Conservation (phyloP, 2,113 vertebrate species). For the Glaucomys volans region DNA sequence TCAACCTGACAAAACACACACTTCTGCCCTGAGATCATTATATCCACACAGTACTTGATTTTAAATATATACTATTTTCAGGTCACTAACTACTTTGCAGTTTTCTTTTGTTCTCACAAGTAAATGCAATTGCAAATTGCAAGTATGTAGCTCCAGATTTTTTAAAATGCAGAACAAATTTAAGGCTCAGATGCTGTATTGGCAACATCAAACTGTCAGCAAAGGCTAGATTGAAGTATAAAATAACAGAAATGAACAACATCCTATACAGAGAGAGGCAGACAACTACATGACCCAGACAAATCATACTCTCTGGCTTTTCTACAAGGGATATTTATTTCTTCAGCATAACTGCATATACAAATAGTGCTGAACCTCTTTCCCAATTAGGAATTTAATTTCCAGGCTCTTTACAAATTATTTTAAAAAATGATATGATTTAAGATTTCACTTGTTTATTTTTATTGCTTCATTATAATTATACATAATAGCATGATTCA, state of each 20-base stretch:
- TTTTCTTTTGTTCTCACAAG: slow-evolving; percentile 56
- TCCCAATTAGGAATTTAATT: slow-evolving; percentile 30
- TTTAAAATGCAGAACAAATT: slow-evolving; percentile 48
- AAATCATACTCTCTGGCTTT: slow-evolving; percentile 1
- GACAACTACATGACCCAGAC: background rate
- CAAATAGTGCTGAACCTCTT: slow-evolving; percentile 26
- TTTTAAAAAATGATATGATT: background rate
- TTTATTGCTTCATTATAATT: too few species aligned
- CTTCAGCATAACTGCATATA: background rate
- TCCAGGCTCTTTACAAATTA: slow-evolving; percentile 41
- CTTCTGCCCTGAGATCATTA: slow-evolving; percentile 3
- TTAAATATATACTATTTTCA: background rate
- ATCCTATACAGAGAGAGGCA: background rate
- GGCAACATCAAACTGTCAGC: slow-evolving; percentile 18
- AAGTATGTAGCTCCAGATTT: slow-evolving; percentile 49
- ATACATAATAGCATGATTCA: too few species aligned
- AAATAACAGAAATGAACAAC: slow-evolving; percentile 55
- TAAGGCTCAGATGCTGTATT: slow-evolving; percentile 24
- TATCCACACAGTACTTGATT: background rate
- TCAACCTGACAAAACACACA: slow-evolving; percentile 26
- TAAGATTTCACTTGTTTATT: too few species aligned
- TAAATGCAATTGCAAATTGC: slow-evolving; percentile 51
- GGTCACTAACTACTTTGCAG: slow-evolving; percentile 42
- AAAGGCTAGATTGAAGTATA: slow-evolving; percentile 52
- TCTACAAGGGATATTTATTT: slow-evolving; percentile 27